These are phyloP conservation scores for Antedon mediterranea DNA, from an alignment of 53 echinoderm and acorn worm genomes.

Conservation along the genomic window DNA sequence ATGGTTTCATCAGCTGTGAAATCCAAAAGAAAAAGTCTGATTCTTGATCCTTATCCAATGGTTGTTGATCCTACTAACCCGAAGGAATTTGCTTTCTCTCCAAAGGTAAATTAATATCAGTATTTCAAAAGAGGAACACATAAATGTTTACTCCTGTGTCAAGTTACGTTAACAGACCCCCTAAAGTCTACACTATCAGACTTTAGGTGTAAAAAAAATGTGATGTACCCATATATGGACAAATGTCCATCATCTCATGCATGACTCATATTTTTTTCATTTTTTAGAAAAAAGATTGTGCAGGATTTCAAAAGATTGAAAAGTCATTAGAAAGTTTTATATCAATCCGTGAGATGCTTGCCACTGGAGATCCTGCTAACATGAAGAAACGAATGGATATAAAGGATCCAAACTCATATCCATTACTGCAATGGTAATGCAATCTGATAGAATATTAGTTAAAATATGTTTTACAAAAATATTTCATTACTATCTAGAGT, in stretches of 20 bases:
- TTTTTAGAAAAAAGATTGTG: conserved; percentile 87
- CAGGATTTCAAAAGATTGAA: conserved; percentile 33
- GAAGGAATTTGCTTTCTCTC: conserved; percentile 84
- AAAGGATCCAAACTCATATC: conserved; percentile 62
- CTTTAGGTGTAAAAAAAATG: no score
- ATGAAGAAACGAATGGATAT: conserved; percentile 83
- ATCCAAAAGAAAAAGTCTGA: conserved; percentile 63
- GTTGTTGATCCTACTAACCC: conserved; percentile 78
- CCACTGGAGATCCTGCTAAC: conserved; percentile 56
- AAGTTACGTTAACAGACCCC: no score
- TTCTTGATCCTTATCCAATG: conserved; percentile 96
- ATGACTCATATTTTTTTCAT: not conserved
- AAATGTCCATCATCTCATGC: no score
- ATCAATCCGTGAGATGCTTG: conserved; percentile 84
- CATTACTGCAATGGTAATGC: conserved; percentile 87
- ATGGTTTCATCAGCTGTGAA: conserved; percentile 78
- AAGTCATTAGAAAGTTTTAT: conserved; percentile 76
- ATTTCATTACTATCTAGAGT: no score
- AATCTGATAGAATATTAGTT: no score
- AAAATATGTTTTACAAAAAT: no score
- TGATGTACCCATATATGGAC: no score
- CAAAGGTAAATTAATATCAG: no score
- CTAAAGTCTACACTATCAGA: no score
- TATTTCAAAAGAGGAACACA: no score
- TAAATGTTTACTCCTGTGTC: no score